Conservation (phyloP, 2,888 invertebrate species). For the Uropetala carovei region DNA sequence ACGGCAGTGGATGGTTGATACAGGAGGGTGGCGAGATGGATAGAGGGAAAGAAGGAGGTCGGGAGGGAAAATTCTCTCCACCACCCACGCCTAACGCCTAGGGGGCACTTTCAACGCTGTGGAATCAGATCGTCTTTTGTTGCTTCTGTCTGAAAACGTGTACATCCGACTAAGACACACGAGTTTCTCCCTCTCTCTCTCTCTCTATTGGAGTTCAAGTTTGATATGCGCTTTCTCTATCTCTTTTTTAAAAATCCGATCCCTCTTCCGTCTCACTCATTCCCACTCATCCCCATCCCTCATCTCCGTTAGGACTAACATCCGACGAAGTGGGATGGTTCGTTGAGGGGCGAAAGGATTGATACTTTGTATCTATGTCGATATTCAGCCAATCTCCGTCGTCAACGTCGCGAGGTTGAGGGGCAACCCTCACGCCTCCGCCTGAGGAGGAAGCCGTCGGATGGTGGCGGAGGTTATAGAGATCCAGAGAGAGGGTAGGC, state of each 20-base stretch:
- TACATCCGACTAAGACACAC: neutral
- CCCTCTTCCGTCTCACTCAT: neutral
- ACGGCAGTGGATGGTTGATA: neutral
- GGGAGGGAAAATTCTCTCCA: neutral
- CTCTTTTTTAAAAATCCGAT: neutral
- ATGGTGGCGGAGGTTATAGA: neutral
- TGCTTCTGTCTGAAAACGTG: neutral
- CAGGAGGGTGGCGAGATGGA: neutral
- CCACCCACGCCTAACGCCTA: neutral
- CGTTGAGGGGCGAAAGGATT: neutral
- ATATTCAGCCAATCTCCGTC: neutral
- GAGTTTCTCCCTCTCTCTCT: neutral
- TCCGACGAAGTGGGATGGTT: too few relatives aligned
- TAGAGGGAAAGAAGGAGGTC: neutral
- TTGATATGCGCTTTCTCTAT: neutral
- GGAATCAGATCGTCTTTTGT: neutral
- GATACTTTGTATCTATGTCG: neutral
- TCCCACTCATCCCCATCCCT: too few relatives aligned
- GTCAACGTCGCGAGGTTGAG: neutral
- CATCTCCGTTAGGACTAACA: too few relatives aligned
- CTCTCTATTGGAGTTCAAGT: neutral
- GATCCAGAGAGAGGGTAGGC: neutral
- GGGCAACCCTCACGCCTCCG: neutral
- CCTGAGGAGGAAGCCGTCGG: neutral
- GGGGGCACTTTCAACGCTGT: neutral